Evolutionary conservation across 2,113 vertebrate species (phyloP), one percentile per base, ranked within the genome.

Genomic region (Sardina pilchardus): DNA sequence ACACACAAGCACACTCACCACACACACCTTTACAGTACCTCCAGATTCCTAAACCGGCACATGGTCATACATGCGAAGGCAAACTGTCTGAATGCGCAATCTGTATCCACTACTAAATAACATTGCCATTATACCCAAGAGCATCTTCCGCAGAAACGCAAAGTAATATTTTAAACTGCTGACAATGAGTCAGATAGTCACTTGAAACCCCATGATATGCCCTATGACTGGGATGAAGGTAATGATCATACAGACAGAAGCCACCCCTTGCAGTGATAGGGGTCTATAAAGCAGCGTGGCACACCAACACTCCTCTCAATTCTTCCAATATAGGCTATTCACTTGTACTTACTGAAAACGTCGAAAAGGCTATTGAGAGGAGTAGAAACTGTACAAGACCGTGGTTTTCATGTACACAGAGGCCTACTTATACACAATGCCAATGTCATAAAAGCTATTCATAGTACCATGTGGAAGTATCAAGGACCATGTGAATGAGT

Each of bases 41-140:
- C 71, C 71, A 78, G 26, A 71, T 36, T 75, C 26, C 26, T 0
- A 78, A 36, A 78, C 36, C 71, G 30, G 71, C 26, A 67, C 63
- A 67, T 67, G 63, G 63, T 24, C 84, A 85, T 81, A 84, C 30
- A 50, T 82, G 80, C 71, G 84, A 82, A 83, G 9, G 63, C 67
- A 4, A 34, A 63, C 21, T 26, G 26, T 0, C 10, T 78, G 71
- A 78, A 78, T 78, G 71, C 9, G 8, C 10, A 1, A 10, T 26
- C 5, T 63, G 24, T 63, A 34, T 9, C 2, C 26, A 12, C 1
- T 12, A 16, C 21, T 47, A n/a, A 24, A 63, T 63, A 8, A 4
- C 26, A 71, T 10, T 14, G 9, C 34, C 34, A 36, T 36, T 36
- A 12, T 14, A 39, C 30, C 26, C 12, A 24, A 59, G 50, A 53